Conservation (phyloP, 2,888 invertebrate species). For the Nomada flava region DNA sequence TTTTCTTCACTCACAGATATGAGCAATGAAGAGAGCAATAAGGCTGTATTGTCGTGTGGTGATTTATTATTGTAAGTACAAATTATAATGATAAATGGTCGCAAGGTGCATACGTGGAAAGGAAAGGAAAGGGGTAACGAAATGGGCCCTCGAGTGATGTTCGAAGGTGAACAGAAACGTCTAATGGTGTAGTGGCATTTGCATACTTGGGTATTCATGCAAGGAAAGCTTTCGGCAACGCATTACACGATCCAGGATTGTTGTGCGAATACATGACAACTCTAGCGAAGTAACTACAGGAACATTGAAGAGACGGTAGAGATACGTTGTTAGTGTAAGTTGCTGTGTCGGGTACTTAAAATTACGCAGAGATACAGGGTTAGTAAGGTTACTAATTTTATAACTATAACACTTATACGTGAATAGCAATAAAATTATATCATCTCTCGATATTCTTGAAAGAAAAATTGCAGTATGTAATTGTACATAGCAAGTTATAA, state of each 20-base stretch:
- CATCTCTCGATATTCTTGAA: not conserved
- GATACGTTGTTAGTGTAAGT: slow-evolving; percentile 55
- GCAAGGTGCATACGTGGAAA: not conserved
- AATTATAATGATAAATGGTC: slow-evolving; percentile 6
- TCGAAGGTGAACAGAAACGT: slow-evolving; percentile 71
- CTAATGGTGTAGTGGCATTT: slow-evolving; percentile 75
- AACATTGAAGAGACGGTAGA: slow-evolving; percentile 51
- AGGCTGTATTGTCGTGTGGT: not conserved
- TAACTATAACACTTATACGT: slow-evolving; percentile 1
- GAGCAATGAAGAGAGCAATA: too few relatives aligned
- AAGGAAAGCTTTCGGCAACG: slow-evolving; percentile 73
- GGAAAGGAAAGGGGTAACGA: slow-evolving; percentile 27
- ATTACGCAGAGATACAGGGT: not conserved
- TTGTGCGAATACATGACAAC: slow-evolving; percentile 69
- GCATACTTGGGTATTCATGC: slow-evolving; percentile 81
- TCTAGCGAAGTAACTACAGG: slow-evolving; percentile 60
- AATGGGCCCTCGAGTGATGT: slow-evolving; percentile 63
- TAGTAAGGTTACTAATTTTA: not conserved
- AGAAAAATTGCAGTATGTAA: not conserved
- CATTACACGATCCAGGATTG: slow-evolving; percentile 77
- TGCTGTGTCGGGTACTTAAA: slow-evolving; percentile 12
- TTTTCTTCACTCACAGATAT: too few relatives aligned
- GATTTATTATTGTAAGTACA: not conserved
- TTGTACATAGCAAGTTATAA: too few relatives aligned
- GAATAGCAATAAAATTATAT: not conserved